phyloP scores from a whole-genome alignment of 2,888 invertebrate species.

The Hyppa rectilinea region DNA sequence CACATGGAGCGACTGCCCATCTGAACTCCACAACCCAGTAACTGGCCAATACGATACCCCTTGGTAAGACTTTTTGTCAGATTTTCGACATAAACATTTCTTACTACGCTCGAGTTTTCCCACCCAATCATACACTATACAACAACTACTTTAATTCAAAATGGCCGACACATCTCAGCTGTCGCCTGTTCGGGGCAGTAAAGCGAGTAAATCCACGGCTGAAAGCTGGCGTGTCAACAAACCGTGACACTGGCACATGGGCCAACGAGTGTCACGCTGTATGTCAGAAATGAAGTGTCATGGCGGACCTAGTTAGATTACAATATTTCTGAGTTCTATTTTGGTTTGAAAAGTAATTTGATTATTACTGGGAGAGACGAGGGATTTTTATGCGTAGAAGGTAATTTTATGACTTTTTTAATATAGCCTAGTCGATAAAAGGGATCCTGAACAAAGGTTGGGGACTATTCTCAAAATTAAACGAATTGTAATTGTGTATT shows the following conservation, averaged over 20 bases:
- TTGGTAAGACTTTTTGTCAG: no score
- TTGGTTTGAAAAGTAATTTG: background rate
- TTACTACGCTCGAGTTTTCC: background rate
- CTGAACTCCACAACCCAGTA: no score
- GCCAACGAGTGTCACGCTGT: background rate
- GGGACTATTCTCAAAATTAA: no score
- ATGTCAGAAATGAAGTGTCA: conserved; percentile 23
- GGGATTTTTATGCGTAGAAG: background rate
- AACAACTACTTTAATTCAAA: conserved; percentile 29
- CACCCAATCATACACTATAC: background rate
- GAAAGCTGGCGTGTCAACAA: conserved; percentile 52
- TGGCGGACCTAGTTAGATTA: background rate
- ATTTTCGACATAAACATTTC: background rate
- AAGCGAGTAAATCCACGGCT: conserved; percentile 45
- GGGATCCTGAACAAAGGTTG: background rate
- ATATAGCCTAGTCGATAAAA: background rate
- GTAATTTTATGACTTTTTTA: background rate
- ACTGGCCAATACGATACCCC: no score
- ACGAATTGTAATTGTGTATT: no score
- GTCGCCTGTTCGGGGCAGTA: conserved; percentile 32
- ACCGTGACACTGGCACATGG: conserved; percentile 25
- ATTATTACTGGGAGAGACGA: background rate
- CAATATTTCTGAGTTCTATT: background rate
- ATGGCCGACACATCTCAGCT: conserved; percentile 43
- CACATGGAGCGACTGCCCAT: no score